Evolutionary conservation across 53 echinoderm and acorn worm species (phyloP).

Genomic region (Holothuria leucospilota): DNA sequence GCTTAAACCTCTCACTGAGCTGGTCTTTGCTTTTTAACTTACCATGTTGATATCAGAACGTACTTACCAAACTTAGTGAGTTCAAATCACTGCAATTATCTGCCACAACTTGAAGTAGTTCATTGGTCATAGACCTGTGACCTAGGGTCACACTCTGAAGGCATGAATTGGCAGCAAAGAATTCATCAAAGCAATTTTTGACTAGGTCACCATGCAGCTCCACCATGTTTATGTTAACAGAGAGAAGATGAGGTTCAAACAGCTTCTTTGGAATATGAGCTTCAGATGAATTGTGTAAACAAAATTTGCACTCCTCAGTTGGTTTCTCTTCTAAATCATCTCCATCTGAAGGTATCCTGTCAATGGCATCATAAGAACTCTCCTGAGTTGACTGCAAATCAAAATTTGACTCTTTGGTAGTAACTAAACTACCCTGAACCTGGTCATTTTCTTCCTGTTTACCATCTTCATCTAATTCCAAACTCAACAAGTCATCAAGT

Average conservation of each 20-base stretch:
- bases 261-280: conserved; percentile 47
- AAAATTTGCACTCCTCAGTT: background rate
- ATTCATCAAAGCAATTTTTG: conserved; percentile 77
- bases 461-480: no score
- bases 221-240: conserved; percentile 74
- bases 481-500: no score
- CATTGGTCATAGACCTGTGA: conserved; percentile 59
- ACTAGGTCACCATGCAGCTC: conserved; percentile 70
- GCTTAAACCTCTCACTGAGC: no score
- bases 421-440: no score
- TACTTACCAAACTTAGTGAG: conserved; percentile 70
- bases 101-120: conserved; percentile 72
- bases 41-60: no score
- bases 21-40: no score
- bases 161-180: conserved; percentile 70
- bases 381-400: no score
- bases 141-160: conserved; percentile 72
- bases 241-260: conserved; percentile 74
- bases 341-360: no score
- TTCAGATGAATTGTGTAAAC: conserved; percentile 21
- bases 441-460: no score
- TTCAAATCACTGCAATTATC: conserved; percentile 54
- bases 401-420: no score
- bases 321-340: no score
- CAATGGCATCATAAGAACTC: no score